A percentile compares a stretch with the other conserved stretches of the same genome.
Evolutionary conservation across 2,888 invertebrate species (phyloP).

Genomic region (Hyppa rectilinea): DNA sequence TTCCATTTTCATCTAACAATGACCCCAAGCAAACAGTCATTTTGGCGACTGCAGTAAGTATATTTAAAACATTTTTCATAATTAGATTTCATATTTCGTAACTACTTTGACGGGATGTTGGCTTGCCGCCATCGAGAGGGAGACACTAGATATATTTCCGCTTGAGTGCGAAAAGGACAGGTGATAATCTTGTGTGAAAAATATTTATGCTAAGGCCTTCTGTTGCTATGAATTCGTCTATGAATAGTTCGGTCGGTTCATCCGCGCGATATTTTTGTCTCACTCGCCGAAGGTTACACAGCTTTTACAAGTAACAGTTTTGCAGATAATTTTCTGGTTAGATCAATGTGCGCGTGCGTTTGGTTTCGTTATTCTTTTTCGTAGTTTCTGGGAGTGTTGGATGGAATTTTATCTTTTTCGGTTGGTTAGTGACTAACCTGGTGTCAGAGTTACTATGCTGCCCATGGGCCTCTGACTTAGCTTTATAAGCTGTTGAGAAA

Average conservation of each 20-base stretch:
- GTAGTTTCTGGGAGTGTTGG: background rate
- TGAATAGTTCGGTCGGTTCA: constrained; percentile 83
- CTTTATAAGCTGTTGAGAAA: too few species aligned
- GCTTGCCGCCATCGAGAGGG: constrained; percentile 82
- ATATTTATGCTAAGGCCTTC: constrained; percentile 90
- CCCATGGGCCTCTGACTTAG: too few species aligned
- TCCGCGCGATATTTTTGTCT: constrained; percentile 82
- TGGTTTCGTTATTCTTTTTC: constrained; percentile 10
- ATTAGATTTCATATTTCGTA: constrained; percentile 90
- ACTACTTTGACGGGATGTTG: constrained; percentile 80
- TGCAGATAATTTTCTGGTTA: constrained; percentile 62
- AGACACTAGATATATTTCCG: constrained; percentile 80
- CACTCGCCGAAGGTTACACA: constrained; percentile 83
- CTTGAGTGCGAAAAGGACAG: constrained; percentile 84
- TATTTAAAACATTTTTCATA: constrained; percentile 79
- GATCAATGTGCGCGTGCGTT: constrained; percentile 45
- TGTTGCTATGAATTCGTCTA: constrained; percentile 84
- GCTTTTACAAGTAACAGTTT: constrained; percentile 65
- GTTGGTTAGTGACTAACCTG: too few species aligned
- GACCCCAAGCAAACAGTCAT: constrained; percentile 59
- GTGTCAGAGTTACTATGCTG: too few species aligned
- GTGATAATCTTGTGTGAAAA: constrained; percentile 89
- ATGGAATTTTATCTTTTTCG: background rate
- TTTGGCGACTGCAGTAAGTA: constrained; percentile 67
- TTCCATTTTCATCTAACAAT: constrained; percentile 62